Evolutionary conservation across 2,113 vertebrate genomes (phyloP), one percentile per base, ranked within the genome.

Genomic region (Hylia prasina): DNA sequence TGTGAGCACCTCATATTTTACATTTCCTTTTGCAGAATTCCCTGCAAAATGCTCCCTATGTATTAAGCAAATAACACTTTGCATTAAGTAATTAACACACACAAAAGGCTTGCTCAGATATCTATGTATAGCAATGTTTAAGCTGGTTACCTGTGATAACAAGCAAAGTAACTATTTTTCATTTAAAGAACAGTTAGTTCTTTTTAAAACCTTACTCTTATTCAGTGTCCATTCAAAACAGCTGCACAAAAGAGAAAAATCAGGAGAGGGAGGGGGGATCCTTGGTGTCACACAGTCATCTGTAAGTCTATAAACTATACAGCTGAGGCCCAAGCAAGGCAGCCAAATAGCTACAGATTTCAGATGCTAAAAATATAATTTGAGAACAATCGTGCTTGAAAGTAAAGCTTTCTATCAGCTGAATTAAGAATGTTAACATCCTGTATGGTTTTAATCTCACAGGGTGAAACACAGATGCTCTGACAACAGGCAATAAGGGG

Each of bases 251-350:
- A 66, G 23, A 90, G 53, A 56, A 78, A 71, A 94, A 73, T 33
- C 22, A n/a, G 54, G 56, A 35, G 79, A n/a, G 69, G 76, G 85
- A 77, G 82, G 61, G 61, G 84, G 68, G 58, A 84, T 40, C 35
- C 65, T 65, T 53, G 30, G 37, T 85, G 39, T 17, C 54, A 79
- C 30, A 78, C n/a, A 28, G 33, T 81, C 77, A 58, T 79, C 64
- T 91, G 77, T 66, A 89, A 89, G 83, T 47, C 61, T 88, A 72
- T 47, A 87, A 96, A 69, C 68, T 51, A 76, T 7, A 80, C 42
- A 96, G 42, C 82, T 63, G 88, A 97, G 95, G 98, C 97, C 96
- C 96, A 94, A 57, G 77, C 42, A 93, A 91, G 82, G 94, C 40
- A 60, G 79, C 65, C 54, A 90, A 87, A 90, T 10, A 92, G 54